Base-by-base conservation (phyloP, 1,140 invertebrate genomes). In the Drosophila mayri region DNA sequence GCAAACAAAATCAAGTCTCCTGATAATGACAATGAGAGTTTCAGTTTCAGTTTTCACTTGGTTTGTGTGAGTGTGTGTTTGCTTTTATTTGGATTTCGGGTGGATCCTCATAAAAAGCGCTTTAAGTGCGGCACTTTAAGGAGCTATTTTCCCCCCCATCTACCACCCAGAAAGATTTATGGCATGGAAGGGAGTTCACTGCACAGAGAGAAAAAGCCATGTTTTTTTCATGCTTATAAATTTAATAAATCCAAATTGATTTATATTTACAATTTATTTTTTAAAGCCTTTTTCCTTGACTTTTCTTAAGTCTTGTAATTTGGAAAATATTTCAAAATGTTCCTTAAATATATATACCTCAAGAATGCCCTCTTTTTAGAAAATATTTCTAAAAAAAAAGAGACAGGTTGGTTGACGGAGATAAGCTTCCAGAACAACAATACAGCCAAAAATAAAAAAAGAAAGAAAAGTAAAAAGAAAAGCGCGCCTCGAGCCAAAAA, bases 41-140 rank as follows among this genome's bases (percentile, higher is more conserved):
- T 68, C 67, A 54, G 66, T 65, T 59, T 66, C 57, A 65, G 62
- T 52, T 68, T 57, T 40, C 46, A 41, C 28, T 66, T 52, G 35
- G 58, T 18, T 20, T 46, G 47, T 44, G 43, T 47, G 22, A 44
- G 52, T 61, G 32, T 38, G 35, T 54, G 30, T 67, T 54, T 22
- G 32, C 22, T 41, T 61, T 62, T 35, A 65, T 65, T 62, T 43
- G 38, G n/a, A 14, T 67, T 62, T 43, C 20, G 50, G 57, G 50
- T 47, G 65, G 38, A 46, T 71, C 41, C 43, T 35, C 52, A 72
- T 72, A 73, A 73, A 54, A 73, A 72, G 30, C 9, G n/a, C 70
- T 73, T 73, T 73, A 73, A 73, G 66, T 73, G 67, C 70, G 37
- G 67, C 73, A 74, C 64, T 86, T 86, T 81, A 78, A 84, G 74